Evolutionary conservation across 2,797 vertebrate species (phyloP).

Genomic region (Cryptoblepharus egeriae): DNA sequence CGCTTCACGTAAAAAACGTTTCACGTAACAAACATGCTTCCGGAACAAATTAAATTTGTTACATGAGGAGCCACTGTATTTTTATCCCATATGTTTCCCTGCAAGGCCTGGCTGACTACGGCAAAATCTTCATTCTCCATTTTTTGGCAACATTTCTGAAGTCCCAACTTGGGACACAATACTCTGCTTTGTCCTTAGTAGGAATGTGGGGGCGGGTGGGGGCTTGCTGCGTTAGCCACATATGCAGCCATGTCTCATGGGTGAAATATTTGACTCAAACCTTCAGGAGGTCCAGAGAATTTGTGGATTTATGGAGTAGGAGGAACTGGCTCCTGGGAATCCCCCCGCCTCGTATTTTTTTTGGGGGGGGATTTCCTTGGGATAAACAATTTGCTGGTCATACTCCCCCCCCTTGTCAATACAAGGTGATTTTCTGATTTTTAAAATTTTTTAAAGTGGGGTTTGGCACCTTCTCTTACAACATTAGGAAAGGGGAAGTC

Average conservation of each 20-base stretch:
- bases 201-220: conserved; percentile 35
- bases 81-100: conserved; percentile 37
- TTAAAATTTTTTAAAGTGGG: too few species aligned
- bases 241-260: conserved; percentile 59
- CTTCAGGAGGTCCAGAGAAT: conserved; percentile 39
- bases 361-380: not conserved
- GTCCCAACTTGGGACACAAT: conserved; percentile 51
- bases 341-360: too few species aligned
- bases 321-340: not conserved
- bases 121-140: conserved; percentile 21
- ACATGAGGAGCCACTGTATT: too few species aligned
- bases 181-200: conserved; percentile 61
- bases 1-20: too few species aligned
- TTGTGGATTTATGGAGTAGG: conserved; percentile 17
- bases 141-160: conserved; percentile 54
- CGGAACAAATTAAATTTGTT: too few species aligned
- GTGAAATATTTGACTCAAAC: conserved; percentile 48
- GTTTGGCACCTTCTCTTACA: too few species aligned
- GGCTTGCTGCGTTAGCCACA: conserved; percentile 34
- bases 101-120: conserved; percentile 30
- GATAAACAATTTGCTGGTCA: not conserved
- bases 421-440: not conserved
- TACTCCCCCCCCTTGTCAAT: too few species aligned
- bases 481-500: too few species aligned
- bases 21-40: too few species aligned